A percentile compares a stretch with the other conserved stretches of the same genome.
phyloP scores from a whole-genome alignment of 1,140 invertebrate genomes.

The Hylyphantes graminicola region DNA sequence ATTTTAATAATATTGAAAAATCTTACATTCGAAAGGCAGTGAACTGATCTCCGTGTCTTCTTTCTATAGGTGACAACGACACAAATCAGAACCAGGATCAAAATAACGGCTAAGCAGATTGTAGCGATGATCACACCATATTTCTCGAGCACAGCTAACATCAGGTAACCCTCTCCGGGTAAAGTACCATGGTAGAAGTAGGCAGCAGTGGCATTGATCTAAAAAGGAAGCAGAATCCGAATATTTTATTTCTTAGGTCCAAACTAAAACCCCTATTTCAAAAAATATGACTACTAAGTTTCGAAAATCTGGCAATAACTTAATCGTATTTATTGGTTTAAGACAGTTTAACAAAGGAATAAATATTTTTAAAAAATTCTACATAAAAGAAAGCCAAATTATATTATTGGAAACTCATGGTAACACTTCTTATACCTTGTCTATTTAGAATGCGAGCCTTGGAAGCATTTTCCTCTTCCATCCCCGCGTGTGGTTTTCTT shows the following conservation, averaged over 20 bases:
- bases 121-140: constrained; percentile 24
- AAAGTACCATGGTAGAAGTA: constrained; percentile 12
- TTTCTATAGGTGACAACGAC: constrained; percentile 15
- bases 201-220: constrained; percentile 29
- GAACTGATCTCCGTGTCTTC: constrained; percentile 19
- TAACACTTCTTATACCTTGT: too few species aligned
- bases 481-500: too few species aligned
- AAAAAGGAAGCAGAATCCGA: not conserved
- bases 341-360: too few species aligned
- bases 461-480: too few species aligned
- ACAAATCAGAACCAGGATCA: constrained; percentile 14
- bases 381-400: too few species aligned
- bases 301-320: too few species aligned
- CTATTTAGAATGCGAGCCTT: too few species aligned
- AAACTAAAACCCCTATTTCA: not conserved
- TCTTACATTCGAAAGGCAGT: constrained; percentile 2
- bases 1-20: not conserved
- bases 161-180: not conserved
- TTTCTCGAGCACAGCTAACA: constrained; percentile 19
- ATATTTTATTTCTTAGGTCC: not conserved
- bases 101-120: constrained; percentile 4
- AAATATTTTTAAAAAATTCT: too few species aligned
- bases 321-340: too few species aligned
- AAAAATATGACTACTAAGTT: too few species aligned
- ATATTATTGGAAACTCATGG: too few species aligned